Conservation (phyloP, 2,797 vertebrate species). For the Menidia menidia region DNA sequence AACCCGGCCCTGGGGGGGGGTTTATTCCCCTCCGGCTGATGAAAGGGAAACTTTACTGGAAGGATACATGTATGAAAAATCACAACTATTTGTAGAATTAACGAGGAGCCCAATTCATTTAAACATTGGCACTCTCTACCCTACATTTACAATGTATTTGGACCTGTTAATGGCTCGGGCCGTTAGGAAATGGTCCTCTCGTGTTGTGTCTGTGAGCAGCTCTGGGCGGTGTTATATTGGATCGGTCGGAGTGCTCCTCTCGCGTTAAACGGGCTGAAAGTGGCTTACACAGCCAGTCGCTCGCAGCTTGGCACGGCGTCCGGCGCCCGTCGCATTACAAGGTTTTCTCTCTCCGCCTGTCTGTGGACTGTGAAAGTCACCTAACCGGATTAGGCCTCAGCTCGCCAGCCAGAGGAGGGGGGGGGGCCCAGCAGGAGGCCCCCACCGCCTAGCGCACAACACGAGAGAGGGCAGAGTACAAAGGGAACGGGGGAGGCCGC, state of each 20-base stretch:
- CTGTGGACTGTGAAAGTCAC: slow-evolving; percentile 84
- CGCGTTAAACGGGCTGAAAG: slow-evolving; percentile 32
- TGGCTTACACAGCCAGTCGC: slow-evolving; percentile 37
- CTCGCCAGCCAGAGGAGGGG: slow-evolving; percentile 69
- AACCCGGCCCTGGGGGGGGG: slow-evolving; percentile 24
- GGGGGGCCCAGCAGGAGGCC: slow-evolving; percentile 70
- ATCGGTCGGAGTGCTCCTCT: slow-evolving; percentile 29
- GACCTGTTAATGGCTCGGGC: slow-evolving; percentile 35
- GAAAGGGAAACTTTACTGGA: slow-evolving; percentile 50
- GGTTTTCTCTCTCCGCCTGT: slow-evolving; percentile 79
- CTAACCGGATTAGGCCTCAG: slow-evolving; percentile 82
- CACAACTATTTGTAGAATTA: slow-evolving; percentile 66
- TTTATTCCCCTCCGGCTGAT: slow-evolving; percentile 22
- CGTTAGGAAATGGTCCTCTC: slow-evolving; percentile 35
- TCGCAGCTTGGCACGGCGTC: slow-evolving; percentile 68
- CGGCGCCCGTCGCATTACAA: slow-evolving; percentile 73
- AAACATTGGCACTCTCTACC: slow-evolving; percentile 50
- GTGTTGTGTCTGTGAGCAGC: slow-evolving; percentile 22
- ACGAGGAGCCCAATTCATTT: slow-evolving; percentile 64
- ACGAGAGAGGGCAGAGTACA: slow-evolving; percentile 48
- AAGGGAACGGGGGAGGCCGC: slow-evolving; percentile 53
- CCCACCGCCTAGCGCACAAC: slow-evolving; percentile 41
- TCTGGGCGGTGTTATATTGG: slow-evolving; percentile 27
- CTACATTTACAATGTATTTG: slow-evolving; percentile 57
- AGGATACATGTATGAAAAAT: slow-evolving; percentile 66